Evolutionary conservation across 30 jellyfish, hydroid and myxozoan species (phyloP).

Genomic region (Catostylus mosaicus): DNA sequence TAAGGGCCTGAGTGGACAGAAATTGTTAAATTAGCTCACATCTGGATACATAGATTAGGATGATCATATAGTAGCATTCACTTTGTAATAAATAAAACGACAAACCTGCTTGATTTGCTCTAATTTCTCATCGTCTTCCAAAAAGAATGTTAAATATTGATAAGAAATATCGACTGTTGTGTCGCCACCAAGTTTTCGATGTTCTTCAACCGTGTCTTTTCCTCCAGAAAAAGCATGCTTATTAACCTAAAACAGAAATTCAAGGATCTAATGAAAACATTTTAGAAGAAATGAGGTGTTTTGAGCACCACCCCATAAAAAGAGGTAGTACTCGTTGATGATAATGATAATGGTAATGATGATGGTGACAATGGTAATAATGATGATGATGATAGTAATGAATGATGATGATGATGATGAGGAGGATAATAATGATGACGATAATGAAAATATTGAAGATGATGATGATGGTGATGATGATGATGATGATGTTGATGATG

Average conservation of each 20-base stretch:
- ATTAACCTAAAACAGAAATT: conserved; percentile 65
- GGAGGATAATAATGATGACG: background rate
- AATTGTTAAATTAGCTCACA: no score
- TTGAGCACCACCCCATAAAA: no score
- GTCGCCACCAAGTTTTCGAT: conserved; percentile 94
- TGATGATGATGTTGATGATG: background rate
- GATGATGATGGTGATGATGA: background rate
- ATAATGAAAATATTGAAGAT: background rate
- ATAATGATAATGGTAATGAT: background rate
- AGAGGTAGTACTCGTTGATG: no score
- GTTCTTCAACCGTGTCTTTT: conserved; percentile 94
- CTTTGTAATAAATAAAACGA: background rate
- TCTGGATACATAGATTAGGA: no score
- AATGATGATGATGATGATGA: background rate
- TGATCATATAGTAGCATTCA: no score
- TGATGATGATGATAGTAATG: background rate
- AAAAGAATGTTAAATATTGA: conserved; percentile 87
- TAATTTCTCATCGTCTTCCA: conserved; percentile 92
- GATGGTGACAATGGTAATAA: background rate
- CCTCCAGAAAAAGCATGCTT: conserved; percentile 99
- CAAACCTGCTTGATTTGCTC: conserved; percentile 85
- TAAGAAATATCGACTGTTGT: conserved; percentile 84
- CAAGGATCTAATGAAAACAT: no score
- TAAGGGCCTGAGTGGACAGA: no score
- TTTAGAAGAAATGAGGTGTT: background rate